Evolutionary conservation across 2,113 vertebrate genomes (phyloP).

Genomic region (Megaceryle torquata): DNA sequence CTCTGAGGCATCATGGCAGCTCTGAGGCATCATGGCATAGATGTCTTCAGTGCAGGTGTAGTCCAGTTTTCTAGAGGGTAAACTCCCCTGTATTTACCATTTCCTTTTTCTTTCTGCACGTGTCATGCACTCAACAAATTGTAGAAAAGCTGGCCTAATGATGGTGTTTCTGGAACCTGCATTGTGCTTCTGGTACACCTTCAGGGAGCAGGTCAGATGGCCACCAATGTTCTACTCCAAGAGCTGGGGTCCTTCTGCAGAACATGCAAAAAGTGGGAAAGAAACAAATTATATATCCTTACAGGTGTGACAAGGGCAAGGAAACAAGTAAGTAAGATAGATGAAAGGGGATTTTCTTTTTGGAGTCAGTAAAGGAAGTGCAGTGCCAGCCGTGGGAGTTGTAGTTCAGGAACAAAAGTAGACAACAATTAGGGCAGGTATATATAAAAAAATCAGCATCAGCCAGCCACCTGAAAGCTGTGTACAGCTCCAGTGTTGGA

Average conservation of each 20-base stretch:
- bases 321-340: background rate
- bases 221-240: background rate
- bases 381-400: background rate
- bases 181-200: background rate
- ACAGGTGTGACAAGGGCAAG: background rate
- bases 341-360: background rate
- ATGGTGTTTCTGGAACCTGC: background rate
- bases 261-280: background rate
- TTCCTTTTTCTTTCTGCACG: background rate
- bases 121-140: background rate
- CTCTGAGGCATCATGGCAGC: too few species aligned
- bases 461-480: background rate
- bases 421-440: background rate
- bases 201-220: background rate
- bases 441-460: background rate
- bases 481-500: background rate
- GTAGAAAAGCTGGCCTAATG: background rate
- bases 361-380: background rate
- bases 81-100: background rate
- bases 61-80: background rate
- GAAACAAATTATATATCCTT: background rate
- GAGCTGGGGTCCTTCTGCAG: background rate
- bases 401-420: background rate
- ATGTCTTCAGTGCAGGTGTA: fast-evolving
- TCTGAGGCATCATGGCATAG: background rate